phyloP scores from a whole-genome alignment of 2,888 invertebrate genomes.

The Emesis castigata region DNA sequence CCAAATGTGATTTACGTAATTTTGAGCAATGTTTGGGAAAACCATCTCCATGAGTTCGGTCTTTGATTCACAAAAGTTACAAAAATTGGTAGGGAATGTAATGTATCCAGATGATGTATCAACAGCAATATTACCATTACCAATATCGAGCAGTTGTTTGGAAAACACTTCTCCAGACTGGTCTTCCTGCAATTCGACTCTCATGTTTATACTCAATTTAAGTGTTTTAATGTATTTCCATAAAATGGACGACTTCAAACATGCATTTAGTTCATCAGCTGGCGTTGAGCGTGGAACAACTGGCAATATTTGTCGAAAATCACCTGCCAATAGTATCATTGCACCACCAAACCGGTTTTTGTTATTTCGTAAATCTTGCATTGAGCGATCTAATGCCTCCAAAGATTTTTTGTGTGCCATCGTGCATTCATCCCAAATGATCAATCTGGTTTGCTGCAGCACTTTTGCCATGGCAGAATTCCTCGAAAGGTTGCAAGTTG shows the following conservation, averaged over 20 bases:
- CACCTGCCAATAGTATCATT: slow-evolving; percentile 56
- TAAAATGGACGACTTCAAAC: too few relatives aligned
- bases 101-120: slow-evolving; percentile 38
- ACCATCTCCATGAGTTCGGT: slow-evolving; percentile 40
- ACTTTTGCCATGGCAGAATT: slow-evolving; percentile 13
- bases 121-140: slow-evolving; percentile 28
- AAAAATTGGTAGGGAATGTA: slow-evolving; percentile 38
- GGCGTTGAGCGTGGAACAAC: not conserved
- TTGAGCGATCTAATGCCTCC: slow-evolving; percentile 40
- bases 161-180: not conserved
- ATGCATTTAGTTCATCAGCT: too few relatives aligned
- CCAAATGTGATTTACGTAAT: slow-evolving; percentile 17
- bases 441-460: not conserved
- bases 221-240: too few relatives aligned
- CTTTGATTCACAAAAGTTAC: slow-evolving; percentile 37
- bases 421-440: slow-evolving; percentile 48
- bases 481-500: slow-evolving; percentile 3
- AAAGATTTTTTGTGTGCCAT: slow-evolving; percentile 53
- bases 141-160: slow-evolving; percentile 19
- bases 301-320: slow-evolving; percentile 28
- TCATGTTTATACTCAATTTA: too few relatives aligned
- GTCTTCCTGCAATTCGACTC: too few relatives aligned
- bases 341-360: slow-evolving; percentile 69
- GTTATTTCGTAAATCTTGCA: slow-evolving; percentile 51
- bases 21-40: slow-evolving; percentile 26